phyloP scores from a whole-genome alignment of 2,113 vertebrate species.

The Pipra filicauda region DNA sequence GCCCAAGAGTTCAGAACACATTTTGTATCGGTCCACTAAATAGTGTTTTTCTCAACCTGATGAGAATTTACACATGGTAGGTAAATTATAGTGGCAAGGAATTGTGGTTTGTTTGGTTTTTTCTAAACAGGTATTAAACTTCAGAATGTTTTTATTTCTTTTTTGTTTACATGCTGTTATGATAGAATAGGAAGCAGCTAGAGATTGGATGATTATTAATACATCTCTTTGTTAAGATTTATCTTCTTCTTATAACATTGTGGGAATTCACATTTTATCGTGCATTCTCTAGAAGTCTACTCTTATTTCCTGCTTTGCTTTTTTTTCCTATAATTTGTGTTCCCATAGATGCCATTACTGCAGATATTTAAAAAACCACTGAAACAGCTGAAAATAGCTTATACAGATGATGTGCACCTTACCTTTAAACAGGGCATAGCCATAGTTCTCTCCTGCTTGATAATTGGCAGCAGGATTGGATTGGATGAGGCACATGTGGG shows the following conservation, averaged over 20 bases:
- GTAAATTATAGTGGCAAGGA: neutral
- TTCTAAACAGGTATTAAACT: neutral
- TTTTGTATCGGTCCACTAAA: neutral
- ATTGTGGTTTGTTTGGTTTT: neutral
- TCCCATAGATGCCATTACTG: neutral
- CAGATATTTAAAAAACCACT: neutral
- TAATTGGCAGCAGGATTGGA: neutral
- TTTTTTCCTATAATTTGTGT: neutral
- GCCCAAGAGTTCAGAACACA: neutral
- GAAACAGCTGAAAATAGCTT: neutral
- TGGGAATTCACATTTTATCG: neutral
- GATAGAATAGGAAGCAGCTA: neutral
- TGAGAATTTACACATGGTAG: neutral
- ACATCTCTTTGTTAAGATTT: neutral
- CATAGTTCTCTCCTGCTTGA: neutral
- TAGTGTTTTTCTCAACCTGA: neutral
- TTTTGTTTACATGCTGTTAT: neutral
- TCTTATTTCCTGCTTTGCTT: neutral
- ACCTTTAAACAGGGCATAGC: neutral
- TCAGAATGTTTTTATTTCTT: neutral
- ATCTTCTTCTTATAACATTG: neutral
- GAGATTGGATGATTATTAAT: neutral
- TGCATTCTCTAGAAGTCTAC: neutral
- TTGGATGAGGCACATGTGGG: neutral
- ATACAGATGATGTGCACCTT: neutral